Conservation (phyloP, 2,113 vertebrate species). For the Nothobranchius kuhntae region DNA sequence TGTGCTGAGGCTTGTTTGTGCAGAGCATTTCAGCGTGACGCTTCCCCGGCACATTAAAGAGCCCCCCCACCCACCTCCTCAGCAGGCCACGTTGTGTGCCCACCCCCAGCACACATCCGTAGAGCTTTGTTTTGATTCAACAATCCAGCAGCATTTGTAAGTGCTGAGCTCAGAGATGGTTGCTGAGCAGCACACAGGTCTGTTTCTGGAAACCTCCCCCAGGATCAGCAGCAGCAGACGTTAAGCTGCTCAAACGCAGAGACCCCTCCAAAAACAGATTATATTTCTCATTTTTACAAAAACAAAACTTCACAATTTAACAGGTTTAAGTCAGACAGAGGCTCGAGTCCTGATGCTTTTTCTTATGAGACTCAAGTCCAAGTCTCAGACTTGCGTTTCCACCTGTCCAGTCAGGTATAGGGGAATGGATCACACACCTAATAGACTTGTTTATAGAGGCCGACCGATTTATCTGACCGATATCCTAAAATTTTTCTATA, state of each 20-base stretch:
- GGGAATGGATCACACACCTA: no score
- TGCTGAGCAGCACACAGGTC: conserved; percentile 61
- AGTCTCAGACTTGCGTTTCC: no score
- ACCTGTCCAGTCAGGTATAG: no score
- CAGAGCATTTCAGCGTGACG: conserved; percentile 68
- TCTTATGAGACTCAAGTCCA: no score
- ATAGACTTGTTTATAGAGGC: no score
- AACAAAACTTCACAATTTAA: no score
- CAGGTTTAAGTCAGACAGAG: no score
- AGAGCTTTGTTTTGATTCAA: conserved; percentile 70
- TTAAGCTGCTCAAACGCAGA: conserved; percentile 11
- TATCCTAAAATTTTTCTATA: no score
- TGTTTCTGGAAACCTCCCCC: conserved; percentile 40
- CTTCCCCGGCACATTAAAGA: conserved; percentile 71
- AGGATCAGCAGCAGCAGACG: conserved; percentile 24
- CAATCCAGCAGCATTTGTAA: conserved; percentile 53
- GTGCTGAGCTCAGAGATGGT: conserved; percentile 34
- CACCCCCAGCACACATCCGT: conserved; percentile 59
- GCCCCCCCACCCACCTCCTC: conserved; percentile 51
- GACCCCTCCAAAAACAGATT: no score
- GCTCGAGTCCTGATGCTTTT: no score
- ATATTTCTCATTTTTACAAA: no score
- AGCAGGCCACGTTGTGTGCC: conserved; percentile 50
- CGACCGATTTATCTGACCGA: no score
- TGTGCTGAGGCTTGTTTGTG: conserved; percentile 66